Conservation (phyloP, 53 echinoderm and acorn worm species). For the Echinarachnius parma region DNA sequence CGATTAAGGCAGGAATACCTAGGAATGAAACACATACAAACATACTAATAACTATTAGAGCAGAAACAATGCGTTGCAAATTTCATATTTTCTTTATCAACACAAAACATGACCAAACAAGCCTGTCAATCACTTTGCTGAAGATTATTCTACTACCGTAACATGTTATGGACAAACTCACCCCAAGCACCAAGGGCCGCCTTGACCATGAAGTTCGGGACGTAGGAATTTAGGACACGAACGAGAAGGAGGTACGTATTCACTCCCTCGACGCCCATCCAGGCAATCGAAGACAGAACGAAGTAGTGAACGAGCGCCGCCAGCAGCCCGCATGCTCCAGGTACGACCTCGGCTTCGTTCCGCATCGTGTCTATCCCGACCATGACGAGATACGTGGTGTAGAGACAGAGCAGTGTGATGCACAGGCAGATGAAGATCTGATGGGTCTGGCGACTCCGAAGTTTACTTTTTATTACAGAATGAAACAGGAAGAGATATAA, state of each 20-base stretch:
- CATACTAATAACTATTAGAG: no score
- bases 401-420: constrained; percentile 11
- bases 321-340: not conserved
- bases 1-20: constrained; percentile 26
- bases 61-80: no score
- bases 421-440: constrained; percentile 28
- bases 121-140: no score
- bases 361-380: not conserved
- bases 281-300: constrained; percentile 12
- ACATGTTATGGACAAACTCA: no score
- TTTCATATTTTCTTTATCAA: no score
- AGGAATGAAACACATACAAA: no score
- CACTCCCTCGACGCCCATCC: constrained; percentile 35
- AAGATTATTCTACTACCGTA: no score
- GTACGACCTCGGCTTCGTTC: not conserved
- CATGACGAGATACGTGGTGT: constrained; percentile 17
- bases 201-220: constrained; percentile 20
- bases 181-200: constrained; percentile 27
- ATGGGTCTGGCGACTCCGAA: constrained; percentile 10
- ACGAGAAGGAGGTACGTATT: constrained; percentile 28
- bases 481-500: no score
- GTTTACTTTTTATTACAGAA: no score
- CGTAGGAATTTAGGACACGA: constrained; percentile 21
- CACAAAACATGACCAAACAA: no score
- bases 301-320: constrained; percentile 29